Percentiles rank a stretch among this genome's conserved stretches.
These are phyloP conservation scores for Scaptomyza caliginosa DNA, from an alignment of 2,888 invertebrate species.

Conservation along the genomic window DNA sequence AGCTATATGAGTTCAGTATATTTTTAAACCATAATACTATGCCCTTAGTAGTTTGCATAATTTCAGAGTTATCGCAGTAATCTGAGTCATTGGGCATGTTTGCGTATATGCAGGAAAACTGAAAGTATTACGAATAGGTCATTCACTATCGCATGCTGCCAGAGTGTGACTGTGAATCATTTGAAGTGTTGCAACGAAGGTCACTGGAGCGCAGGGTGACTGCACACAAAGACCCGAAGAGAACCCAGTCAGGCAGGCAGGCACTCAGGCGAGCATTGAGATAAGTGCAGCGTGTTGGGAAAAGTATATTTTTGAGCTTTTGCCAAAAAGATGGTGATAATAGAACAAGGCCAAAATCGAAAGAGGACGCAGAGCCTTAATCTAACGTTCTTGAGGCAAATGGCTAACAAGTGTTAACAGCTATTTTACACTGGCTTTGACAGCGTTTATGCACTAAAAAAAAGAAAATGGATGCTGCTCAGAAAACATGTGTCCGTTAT, in stretches of 20 bases:
- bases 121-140: background rate
- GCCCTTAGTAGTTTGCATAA: background rate
- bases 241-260: background rate
- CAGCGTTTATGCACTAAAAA: constrained; percentile 28
- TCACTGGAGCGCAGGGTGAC: background rate
- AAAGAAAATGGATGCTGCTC: background rate
- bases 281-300: constrained; percentile 53
- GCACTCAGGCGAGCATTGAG: constrained; percentile 32
- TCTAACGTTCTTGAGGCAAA: constrained; percentile 12
- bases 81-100: constrained; percentile 6
- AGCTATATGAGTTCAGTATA: background rate
- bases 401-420: constrained; percentile 32
- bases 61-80: constrained; percentile 1
- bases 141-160: constrained; percentile 7
- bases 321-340: constrained; percentile 36
- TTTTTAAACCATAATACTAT: background rate
- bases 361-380: constrained; percentile 12
- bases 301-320: constrained; percentile 18
- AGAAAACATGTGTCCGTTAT: background rate
- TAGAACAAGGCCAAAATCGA: constrained; percentile 32
- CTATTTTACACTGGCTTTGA: constrained; percentile 49
- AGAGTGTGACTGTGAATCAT: constrained; percentile 11
- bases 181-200: constrained; percentile 2
- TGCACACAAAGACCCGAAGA: background rate
- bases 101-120: background rate